These are phyloP conservation scores for Limosa lapponica DNA, from an alignment of 2,797 vertebrate species.

Conservation along the genomic window DNA sequence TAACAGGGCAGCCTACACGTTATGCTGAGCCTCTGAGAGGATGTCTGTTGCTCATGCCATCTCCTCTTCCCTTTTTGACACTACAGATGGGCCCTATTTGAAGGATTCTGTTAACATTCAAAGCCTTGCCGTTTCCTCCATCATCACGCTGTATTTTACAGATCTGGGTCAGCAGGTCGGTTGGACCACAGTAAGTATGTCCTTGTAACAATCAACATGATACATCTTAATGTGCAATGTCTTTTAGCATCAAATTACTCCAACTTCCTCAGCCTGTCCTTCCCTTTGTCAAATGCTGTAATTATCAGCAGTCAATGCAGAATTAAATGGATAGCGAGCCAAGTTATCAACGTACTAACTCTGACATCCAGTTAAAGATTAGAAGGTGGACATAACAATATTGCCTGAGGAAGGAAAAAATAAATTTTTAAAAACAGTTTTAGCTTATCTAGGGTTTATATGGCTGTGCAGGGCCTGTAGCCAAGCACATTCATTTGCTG, in stretches of 20 bases:
- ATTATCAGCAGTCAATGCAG: slow-evolving; percentile 14
- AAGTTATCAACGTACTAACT: neutral
- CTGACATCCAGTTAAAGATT: slow-evolving; percentile 26
- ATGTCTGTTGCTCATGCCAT: neutral
- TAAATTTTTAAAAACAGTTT: neutral
- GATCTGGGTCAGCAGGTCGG: slow-evolving; percentile 82
- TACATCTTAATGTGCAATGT: neutral
- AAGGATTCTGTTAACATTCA: slow-evolving; percentile 75
- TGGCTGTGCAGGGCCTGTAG: neutral
- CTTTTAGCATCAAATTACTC: neutral
- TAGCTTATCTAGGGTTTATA: neutral
- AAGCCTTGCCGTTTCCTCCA: slow-evolving; percentile 77
- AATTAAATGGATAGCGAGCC: slow-evolving; percentile 6
- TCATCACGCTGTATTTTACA: slow-evolving; percentile 80
- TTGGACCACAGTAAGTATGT: slow-evolving; percentile 81
- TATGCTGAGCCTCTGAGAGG: neutral
- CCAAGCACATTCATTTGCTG: neutral
- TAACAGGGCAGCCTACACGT: neutral
- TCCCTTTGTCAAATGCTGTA: neutral
- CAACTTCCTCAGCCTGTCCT: neutral
- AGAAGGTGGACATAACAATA: neutral
- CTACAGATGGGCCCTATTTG: slow-evolving; percentile 76
- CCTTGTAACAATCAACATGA: neutral
- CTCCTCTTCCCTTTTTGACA: neutral
- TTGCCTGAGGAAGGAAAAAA: neutral